Evolutionary conservation across 1,140 invertebrate species (phyloP).

Genomic region (Megathymus violae): DNA sequence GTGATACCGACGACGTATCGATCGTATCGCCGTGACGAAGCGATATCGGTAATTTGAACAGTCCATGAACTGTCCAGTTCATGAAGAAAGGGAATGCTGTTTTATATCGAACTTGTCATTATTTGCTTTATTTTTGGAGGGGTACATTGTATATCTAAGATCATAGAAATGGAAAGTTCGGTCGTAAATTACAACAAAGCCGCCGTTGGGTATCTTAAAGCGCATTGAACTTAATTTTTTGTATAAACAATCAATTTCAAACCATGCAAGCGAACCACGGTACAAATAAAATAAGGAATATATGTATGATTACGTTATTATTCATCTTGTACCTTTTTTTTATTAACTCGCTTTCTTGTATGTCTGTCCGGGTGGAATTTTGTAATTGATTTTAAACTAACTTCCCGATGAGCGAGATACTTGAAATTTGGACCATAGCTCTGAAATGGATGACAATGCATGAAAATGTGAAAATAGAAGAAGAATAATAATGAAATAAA

Average conservation of each 20-base stretch:
- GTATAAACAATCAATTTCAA: not conserved
- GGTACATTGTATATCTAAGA: conserved; percentile 21
- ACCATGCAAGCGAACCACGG: too few species aligned
- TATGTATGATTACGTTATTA: too few species aligned
- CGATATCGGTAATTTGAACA: conserved; percentile 73
- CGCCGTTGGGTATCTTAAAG: conserved; percentile 5
- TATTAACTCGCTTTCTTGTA: too few species aligned
- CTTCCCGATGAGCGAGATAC: too few species aligned
- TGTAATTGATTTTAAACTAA: too few species aligned
- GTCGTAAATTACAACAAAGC: conserved; percentile 19
- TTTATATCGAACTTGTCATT: conserved; percentile 61
- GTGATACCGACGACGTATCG: conserved; percentile 74
- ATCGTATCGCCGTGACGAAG: conserved; percentile 73
- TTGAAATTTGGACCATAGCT: too few species aligned
- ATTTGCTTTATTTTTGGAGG: conserved; percentile 58
- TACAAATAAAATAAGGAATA: too few species aligned
- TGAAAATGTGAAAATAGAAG: too few species aligned
- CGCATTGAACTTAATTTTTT: conserved; percentile 16
- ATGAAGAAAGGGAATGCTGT: conserved; percentile 65
- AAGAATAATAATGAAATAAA: too few species aligned
- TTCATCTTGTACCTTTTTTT: too few species aligned
- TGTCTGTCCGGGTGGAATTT: too few species aligned
- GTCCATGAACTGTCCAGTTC: conserved; percentile 66
- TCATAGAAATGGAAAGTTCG: conserved; percentile 35
- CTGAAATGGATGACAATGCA: too few species aligned